Base-by-base conservation (phyloP, 2,113 vertebrate species). In the Aptenodytes patagonicus region DNA sequence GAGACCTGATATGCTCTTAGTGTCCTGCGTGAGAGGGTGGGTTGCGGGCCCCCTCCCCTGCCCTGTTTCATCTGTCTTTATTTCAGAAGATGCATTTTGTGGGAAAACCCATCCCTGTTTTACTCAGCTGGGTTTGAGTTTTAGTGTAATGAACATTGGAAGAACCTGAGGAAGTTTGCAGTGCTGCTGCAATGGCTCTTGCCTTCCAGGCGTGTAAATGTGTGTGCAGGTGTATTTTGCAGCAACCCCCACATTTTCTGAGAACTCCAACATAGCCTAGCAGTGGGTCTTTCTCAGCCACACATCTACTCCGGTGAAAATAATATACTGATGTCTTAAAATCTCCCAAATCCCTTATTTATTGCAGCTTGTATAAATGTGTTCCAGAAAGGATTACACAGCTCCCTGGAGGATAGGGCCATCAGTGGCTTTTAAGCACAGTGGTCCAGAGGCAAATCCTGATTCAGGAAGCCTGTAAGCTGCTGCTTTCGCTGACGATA, bases 61-160 rank as follows among this genome's bases (percentile, higher is more conserved):
- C 51, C 24, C 11, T 44, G 2, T 31, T 86, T 83, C 0, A 0
- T 69, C 40, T 57, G 6, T 21, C 18, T 61, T 90, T 7, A 10
- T 65, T 95, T 62, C 49, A 83, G 68, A 94, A 62, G 46, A 57
- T 44, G 13, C 6, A 14, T 72, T 96, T 84, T 44, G 22, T 80
- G 49, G 52, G 57, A 94, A 79, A 40, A 15, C 4, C 10, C 29
- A 15, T 40, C 24, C 14, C 16, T 47, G 13, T 62, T 87, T 70
- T 71, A 52, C 22, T 89, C 69, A 34, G 18, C 32, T 28, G n/a
- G 11, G 13, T 88, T 49, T 66, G 60, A n/a, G 12, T 94, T 92
- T 78, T 34, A 44, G 38, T 60, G 19, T 55, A 40, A 18, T 0
- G 0, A 47, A 19, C 0, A 1, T 1, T 71, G n/a, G 31, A 90